Evolutionary conservation across 2,797 vertebrate genomes (phyloP).

Genomic region (Ctenosaura bakeri): DNA sequence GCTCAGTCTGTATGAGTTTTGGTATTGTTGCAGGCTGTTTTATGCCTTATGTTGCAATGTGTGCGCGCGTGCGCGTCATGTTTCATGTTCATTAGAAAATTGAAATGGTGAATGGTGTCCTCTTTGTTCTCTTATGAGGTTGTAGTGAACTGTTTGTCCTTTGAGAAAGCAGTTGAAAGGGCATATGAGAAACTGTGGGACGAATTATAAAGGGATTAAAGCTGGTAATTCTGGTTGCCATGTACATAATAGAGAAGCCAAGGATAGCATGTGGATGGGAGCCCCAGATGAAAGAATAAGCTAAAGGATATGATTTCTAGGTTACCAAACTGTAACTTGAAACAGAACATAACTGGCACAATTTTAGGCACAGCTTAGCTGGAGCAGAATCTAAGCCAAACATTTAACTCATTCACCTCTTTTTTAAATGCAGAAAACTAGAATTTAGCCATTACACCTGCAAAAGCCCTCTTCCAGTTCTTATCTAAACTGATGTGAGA

Average conservation of each 20-base stretch:
- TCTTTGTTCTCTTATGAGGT: neutral
- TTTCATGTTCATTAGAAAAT: no score
- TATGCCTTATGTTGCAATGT: neutral
- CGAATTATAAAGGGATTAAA: neutral
- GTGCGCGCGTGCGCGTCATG: no score
- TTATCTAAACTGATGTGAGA: neutral
- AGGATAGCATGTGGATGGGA: neutral
- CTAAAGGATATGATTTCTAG: neutral
- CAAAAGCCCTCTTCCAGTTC: neutral
- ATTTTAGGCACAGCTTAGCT: neutral
- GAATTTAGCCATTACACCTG: neutral
- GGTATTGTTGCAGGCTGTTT: neutral
- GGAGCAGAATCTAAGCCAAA: neutral
- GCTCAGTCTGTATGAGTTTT: neutral
- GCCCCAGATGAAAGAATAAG: neutral
- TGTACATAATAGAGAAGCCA: neutral
- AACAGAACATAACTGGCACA: conserved; percentile 10
- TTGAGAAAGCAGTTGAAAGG: neutral
- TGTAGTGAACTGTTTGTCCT: neutral
- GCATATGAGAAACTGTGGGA: neutral
- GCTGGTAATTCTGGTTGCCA: neutral
- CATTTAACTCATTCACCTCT: conserved; percentile 20
- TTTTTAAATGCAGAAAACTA: neutral
- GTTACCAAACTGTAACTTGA: neutral
- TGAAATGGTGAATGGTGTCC: neutral